Conservation (phyloP, 1,140 invertebrate genomes). For the Xylocopa sonorina region DNA sequence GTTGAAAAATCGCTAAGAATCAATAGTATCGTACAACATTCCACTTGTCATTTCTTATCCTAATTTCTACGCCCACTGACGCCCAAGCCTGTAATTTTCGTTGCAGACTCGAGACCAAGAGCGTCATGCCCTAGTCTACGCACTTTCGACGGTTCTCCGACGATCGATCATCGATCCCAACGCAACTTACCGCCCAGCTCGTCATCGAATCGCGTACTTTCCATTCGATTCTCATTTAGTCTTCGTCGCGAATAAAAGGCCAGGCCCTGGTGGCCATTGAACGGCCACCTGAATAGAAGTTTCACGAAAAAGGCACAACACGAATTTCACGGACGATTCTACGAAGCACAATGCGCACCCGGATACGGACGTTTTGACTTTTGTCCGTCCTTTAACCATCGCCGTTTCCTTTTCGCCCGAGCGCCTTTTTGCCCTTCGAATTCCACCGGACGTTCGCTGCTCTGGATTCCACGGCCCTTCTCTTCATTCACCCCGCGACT, state of each 20-base stretch:
- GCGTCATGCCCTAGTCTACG: neutral
- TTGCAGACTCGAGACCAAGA: too few relatives aligned
- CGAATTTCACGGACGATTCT: slow-evolving; percentile 80
- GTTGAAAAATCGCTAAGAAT: too few relatives aligned
- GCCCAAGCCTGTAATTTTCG: too few relatives aligned
- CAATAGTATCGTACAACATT: too few relatives aligned
- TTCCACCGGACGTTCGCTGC: slow-evolving; percentile 43
- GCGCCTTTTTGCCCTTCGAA: slow-evolving; percentile 29
- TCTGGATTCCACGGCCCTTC: slow-evolving; percentile 35
- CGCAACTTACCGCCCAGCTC: slow-evolving; percentile 41
- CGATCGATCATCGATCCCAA: slow-evolving; percentile 75
- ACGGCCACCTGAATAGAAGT: slow-evolving; percentile 69
- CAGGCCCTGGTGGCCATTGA: slow-evolving; percentile 58
- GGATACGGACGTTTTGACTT: slow-evolving; percentile 79
- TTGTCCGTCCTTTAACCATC: slow-evolving; percentile 73
- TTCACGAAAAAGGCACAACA: slow-evolving; percentile 79
- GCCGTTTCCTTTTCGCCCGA: slow-evolving; percentile 64
- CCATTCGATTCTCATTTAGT: slow-evolving; percentile 50
- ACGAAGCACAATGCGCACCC: slow-evolving; percentile 54
- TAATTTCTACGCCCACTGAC: too few relatives aligned
- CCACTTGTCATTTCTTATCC: too few relatives aligned
- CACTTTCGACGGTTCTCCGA: slow-evolving; percentile 63
- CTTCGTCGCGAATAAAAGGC: slow-evolving; percentile 23
- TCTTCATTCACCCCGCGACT: slow-evolving; percentile 1
- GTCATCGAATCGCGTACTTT: slow-evolving; percentile 71